Base-by-base conservation (phyloP, 2,113 vertebrate genomes). In the Triplophysa siluroides region DNA sequence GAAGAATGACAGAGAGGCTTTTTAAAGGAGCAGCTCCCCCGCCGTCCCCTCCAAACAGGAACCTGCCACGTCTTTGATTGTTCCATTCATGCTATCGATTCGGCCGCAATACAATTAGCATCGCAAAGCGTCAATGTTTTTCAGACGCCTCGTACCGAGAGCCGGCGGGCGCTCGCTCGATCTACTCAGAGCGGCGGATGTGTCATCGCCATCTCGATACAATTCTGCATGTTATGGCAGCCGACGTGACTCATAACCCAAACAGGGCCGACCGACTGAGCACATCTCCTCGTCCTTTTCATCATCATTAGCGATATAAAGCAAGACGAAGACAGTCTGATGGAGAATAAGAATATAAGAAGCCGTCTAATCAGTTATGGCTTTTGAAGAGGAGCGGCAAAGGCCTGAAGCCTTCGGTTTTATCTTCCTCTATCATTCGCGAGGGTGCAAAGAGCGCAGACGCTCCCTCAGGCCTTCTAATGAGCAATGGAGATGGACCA, bases 31-130 rank as follows among this genome's bases (percentile, higher is more conserved):
- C 21, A 18, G 63, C 76, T 83, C 61, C 72, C 69, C 70, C 50
- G 19, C 63, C 62, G 61, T 72, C 69, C 33, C n/a, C 80, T 79
- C 58, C 56, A 29, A 60, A 10, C 50, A 67, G 64, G 63, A 80
- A n/a, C 78, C 65, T 81, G 81, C 67, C 68, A 19, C 69, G 47
- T 58, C 61, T 77, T 67, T 85, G 83, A 85, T 81, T 78, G 83
- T 73, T 76, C 78, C 83, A 81, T 84, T 84, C 80, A 83, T 84
- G 64, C 77, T 76, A 82, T 79, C 62, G 79, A 85, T 83, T 82
- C 62, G 64, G 66, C 58, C 68, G 69, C 63, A 78, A 76, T 47
- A 83, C 69, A 87, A 82, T 81, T 83, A 81, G 80, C 65, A 78
- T 78, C 24, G 61, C 66, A 83, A 47, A 78, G 80, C 63, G 6